Evolutionary conservation across 1,140 invertebrate genomes (phyloP), one percentile per base, ranked within the genome.

Genomic region (Teleopsis dalmanni): DNA sequence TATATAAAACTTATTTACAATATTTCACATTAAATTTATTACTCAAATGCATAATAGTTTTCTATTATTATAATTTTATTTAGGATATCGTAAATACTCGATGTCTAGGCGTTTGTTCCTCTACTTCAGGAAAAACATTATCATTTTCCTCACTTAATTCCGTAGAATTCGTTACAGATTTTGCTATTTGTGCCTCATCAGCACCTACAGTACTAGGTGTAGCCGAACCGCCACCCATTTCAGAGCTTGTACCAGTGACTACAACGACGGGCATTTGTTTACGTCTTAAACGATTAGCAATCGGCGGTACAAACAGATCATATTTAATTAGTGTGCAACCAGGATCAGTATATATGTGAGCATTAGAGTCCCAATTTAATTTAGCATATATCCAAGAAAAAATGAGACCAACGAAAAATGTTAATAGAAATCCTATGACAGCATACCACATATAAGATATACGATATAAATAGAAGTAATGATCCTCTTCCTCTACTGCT

Each of bases 401-500:
- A 1, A 84, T n/a, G 26, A 79, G 69, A n/a, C 86, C 86, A 43
- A 87, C 54, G 0, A 84, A 25, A 3, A 87, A 58, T 3, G 87
- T 81, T 0, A 81, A 58, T 0, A 77, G 4, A 51, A 86, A 81
- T 41, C 85, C 88, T 37, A 88, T 70, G 0, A 83, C 78, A 5
- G 81, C 77, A 62, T 85, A 87, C 85, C 91, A 95, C 77, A 93
- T 80, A 61, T 95, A 95, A 0, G 91, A 94, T 11, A 95, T 74
- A 19, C 57, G 53, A 60, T 65, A 67, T 1, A 69, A 35, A 47
- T 65, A 69, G 31, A 65, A 69, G 35, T 53, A 65, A n/a, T 61
- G 40, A 1, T 35, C 21, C 0, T 64, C 56, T 14, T 48, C 54
- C 36, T 48, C 46, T 26, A 44, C 22, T 21, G 18, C 21, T 13